These are phyloP conservation scores for Cecropterus lyciades DNA, from an alignment of 1,140 invertebrate species.

Conservation along the genomic window DNA sequence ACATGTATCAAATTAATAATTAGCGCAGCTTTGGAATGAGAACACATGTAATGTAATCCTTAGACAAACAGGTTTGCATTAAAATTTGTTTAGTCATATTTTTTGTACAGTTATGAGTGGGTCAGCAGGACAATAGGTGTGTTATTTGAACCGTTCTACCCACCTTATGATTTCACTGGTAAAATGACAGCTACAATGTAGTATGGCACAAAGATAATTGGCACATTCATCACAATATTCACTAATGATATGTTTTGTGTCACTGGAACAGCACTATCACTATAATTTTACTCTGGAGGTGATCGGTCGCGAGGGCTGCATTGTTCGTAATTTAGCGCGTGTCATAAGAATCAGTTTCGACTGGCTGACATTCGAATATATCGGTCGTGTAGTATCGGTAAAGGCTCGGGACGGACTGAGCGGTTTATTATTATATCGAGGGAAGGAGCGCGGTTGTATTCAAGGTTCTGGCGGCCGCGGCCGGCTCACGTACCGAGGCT, in stretches of 20 bases:
- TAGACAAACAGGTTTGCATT: conserved; percentile 20
- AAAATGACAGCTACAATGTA: conserved; percentile 20
- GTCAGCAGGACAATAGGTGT: conserved; percentile 14
- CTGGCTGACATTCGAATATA: conserved; percentile 26
- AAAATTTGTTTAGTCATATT: conserved; percentile 27
- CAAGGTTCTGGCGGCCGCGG: conserved; percentile 74
- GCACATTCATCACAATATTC: conserved; percentile 45
- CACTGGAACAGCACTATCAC: conserved; percentile 38
- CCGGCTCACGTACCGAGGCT: conserved; percentile 70
- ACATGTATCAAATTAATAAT: neutral
- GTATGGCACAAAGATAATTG: conserved; percentile 41
- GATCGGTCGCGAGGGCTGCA: conserved; percentile 42
- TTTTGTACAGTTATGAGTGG: conserved; percentile 27
- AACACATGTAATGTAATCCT: neutral
- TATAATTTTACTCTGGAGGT: conserved; percentile 35
- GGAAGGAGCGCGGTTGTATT: conserved; percentile 72
- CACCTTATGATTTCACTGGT: conserved; percentile 27
- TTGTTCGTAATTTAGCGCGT: conserved; percentile 30
- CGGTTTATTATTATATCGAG: conserved; percentile 77
- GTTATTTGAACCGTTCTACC: conserved; percentile 14
- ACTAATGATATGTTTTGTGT: conserved; percentile 37
- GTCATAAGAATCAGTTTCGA: conserved; percentile 26
- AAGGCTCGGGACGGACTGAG: conserved; percentile 75
- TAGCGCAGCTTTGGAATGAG: neutral
- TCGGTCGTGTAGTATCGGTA: conserved; percentile 71